Base-by-base conservation (phyloP, 1,140 invertebrate genomes). In the Panagrolaimus sp. region DNA sequence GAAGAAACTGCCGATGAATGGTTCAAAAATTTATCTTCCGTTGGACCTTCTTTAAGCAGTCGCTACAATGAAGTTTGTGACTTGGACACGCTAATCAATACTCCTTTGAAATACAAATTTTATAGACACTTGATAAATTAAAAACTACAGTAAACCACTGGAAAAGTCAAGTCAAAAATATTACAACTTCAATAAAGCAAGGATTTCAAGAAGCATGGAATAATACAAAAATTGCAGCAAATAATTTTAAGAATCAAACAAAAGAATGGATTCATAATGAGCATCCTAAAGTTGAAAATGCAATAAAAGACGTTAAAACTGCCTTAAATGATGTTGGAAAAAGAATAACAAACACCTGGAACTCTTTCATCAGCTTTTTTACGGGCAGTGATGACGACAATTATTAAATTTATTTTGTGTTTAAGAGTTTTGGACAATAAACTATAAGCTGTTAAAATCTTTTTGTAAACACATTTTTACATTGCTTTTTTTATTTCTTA, bases 241-340 rank as follows among this genome's bases (percentile, higher is more conserved):
- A 20, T 57, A 27, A 57, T 8, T 16, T 57, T 1, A 57, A 57
- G n/a, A 57, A 57, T 16, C 20, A 57, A 20, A 57, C 51, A 9
- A 57, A 57, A 23, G 11, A 20, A 4, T 57, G 51, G 51, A 57
- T 57, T 57, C 51, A 57, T 57, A 27, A 57, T 25, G 20, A 57
- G 27, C 51, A 57, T 23, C 51, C 51, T 13, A 57, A 57, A 27
- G 20, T 57, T 25, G 51, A 57, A 16, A 57, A 16, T 57, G 27
- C 51, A 16, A 25, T 57, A 16, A n/a, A 25, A 27, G 27, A 57
- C 9, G 51, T 57, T 16, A 27, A 57, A 16, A 27, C 20, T 5
- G 51, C 51, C 8, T 11, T 27, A 16, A 57, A 57, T 20, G 11
- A 57, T 27, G 51, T 27, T 57, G 31, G 31, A 38, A 38, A 38